Evolutionary conservation across 2,797 vertebrate genomes (phyloP).

Genomic region (Pogoniulus pusillus): DNA sequence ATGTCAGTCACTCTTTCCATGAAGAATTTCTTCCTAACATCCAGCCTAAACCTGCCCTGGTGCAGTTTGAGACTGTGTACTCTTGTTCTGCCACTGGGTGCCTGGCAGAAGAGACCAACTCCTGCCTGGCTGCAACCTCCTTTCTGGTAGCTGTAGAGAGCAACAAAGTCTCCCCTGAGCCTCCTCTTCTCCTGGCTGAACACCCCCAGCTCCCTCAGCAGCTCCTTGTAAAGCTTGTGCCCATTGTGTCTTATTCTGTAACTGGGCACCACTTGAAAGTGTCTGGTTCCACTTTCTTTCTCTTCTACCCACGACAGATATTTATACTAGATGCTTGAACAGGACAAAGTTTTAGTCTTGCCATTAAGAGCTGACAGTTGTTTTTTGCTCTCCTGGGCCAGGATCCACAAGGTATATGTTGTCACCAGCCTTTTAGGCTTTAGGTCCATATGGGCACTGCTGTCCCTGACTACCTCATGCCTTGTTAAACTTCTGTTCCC

Average conservation of each 20-base stretch:
- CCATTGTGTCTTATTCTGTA: fast-evolving
- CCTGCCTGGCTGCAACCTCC: too few species aligned
- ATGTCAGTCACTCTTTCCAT: too few species aligned
- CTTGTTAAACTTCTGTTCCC: neutral
- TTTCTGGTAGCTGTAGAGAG: too few species aligned
- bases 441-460: neutral
- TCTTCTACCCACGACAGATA: neutral
- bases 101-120: too few species aligned
- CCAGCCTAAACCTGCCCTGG: too few species aligned
- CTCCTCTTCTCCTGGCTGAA: too few species aligned
- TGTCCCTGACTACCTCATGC: neutral
- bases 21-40: too few species aligned
- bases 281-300: neutral
- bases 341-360: neutral
- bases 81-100: too few species aligned
- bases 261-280: neutral
- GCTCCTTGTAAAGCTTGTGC: too few species aligned
- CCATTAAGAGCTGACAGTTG: neutral
- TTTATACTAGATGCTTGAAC: neutral
- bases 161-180: too few species aligned
- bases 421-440: neutral
- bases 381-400: neutral
- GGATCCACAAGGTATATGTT: neutral
- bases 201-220: too few species aligned
- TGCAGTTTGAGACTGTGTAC: too few species aligned